phyloP scores from a whole-genome alignment of 2,888 invertebrate genomes.

The Eretmocerus hayati region DNA sequence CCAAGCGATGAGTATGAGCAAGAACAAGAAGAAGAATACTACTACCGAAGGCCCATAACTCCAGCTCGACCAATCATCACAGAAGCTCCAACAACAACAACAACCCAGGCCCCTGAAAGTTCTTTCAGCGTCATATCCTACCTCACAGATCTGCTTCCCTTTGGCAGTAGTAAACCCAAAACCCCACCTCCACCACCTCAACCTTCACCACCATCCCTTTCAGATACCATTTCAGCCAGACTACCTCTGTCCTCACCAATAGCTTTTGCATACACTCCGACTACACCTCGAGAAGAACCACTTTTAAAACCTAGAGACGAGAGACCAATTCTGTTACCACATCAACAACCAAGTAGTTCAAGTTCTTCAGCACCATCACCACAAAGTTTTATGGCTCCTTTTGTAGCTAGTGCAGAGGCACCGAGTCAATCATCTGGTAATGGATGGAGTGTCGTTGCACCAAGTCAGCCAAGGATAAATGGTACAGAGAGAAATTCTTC shows the following conservation, averaged over 20 bases:
- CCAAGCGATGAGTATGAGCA: constrained; percentile 34
- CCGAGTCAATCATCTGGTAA: constrained; percentile 52
- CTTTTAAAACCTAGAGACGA: background rate
- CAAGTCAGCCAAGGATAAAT: constrained; percentile 9
- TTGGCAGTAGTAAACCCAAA: constrained; percentile 30
- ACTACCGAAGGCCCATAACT: constrained; percentile 6
- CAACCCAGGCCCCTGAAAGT: constrained; percentile 15
- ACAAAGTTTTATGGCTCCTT: constrained; percentile 61
- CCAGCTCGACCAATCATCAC: constrained; percentile 4
- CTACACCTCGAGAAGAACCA: constrained; percentile 42
- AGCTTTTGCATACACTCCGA: constrained; percentile 61
- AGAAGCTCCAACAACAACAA: no score
- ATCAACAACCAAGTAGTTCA: constrained; percentile 42
- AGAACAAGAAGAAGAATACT: constrained; percentile 26
- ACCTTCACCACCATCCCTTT: background rate
- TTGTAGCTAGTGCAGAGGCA: constrained; percentile 59
- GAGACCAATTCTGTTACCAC: constrained; percentile 37
- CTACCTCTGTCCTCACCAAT: constrained; percentile 53
- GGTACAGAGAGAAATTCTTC: constrained; percentile 16
- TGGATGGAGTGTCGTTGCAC: constrained; percentile 57
- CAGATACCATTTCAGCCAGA: constrained; percentile 35
- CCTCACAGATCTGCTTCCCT: constrained; percentile 47
- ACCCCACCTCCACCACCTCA: constrained; percentile 3
- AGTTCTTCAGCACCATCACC: constrained; percentile 47
- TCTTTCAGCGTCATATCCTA: constrained; percentile 47